Evolutionary conservation across 2,888 invertebrate genomes (phyloP).

Genomic region (Parasteatoda lunata): DNA sequence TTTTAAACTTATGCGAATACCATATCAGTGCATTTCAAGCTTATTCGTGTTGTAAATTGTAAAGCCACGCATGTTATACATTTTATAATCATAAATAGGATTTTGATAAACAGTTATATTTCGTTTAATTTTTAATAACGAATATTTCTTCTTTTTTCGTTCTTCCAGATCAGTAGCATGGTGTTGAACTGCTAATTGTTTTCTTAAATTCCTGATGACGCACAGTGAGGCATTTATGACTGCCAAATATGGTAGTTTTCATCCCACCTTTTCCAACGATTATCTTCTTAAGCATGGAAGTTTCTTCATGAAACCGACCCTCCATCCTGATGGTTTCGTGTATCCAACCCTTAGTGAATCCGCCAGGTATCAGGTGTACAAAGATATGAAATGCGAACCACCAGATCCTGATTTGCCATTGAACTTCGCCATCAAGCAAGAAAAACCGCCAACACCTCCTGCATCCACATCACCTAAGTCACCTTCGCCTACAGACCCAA

Average conservation of each 20-base stretch:
- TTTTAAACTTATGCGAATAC: no score
- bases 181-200: neutral
- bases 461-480: conserved; percentile 29
- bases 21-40: no score
- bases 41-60: no score
- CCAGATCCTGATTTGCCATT: conserved; percentile 32
- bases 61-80: no score
- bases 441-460: conserved; percentile 58
- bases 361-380: conserved; percentile 29
- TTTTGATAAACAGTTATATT: no score
- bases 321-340: conserved; percentile 53
- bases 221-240: conserved; percentile 42
- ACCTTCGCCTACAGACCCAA: conserved; percentile 18
- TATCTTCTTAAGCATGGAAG: conserved; percentile 60
- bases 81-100: no score
- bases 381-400: conserved; percentile 37
- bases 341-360: conserved; percentile 47
- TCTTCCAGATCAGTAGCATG: no score
- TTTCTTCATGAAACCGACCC: conserved; percentile 55
- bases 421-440: conserved; percentile 59
- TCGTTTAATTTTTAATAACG: no score
- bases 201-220: conserved; percentile 5
- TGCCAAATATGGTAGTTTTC: conserved; percentile 20
- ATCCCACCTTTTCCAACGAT: conserved; percentile 51
- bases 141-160: no score